These are phyloP conservation scores for Amorpha juglandis DNA, from an alignment of 2,888 invertebrate genomes.

Conservation along the genomic window DNA sequence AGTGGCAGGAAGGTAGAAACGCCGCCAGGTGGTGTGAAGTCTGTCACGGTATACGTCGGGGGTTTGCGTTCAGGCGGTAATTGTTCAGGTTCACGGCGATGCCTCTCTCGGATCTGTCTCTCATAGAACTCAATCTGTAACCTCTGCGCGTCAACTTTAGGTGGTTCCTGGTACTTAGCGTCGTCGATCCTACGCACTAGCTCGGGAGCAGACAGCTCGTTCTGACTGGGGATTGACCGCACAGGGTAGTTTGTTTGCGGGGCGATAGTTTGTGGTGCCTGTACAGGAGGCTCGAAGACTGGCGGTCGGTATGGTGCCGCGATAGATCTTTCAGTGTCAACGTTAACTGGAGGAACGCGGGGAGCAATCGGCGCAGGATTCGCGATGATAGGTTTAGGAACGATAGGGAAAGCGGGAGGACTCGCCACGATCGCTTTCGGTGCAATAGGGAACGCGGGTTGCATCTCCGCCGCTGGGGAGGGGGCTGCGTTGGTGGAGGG, in stretches of 20 bases:
- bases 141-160: conserved; percentile 69
- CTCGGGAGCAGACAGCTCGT: conserved; percentile 74
- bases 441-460: conserved; percentile 47
- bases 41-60: conserved; percentile 76
- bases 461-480: conserved; percentile 59
- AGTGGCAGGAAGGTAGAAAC: conserved; percentile 76
- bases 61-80: conserved; percentile 53
- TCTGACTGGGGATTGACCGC: conserved; percentile 69
- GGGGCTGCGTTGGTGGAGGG: conserved; percentile 61
- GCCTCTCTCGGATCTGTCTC: conserved; percentile 74
- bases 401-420: conserved; percentile 37
- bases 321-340: conserved; percentile 80
- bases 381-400: conserved; percentile 54
- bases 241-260: conserved; percentile 59
- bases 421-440: conserved; percentile 49
- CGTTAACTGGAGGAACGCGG: conserved; percentile 79
- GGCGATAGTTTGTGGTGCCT: conserved; percentile 50
- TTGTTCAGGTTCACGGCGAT: conserved; percentile 55
- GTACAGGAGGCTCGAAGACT: conserved; percentile 53
- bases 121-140: conserved; percentile 81
- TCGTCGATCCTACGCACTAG: conserved; percentile 63
- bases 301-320: conserved; percentile 48
- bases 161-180: conserved; percentile 38
- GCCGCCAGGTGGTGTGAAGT: conserved; percentile 73
- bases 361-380: conserved; percentile 52